A percentile compares a stretch with the other conserved stretches of the same genome.
These are phyloP conservation scores for Eclectus roratus DNA, from an alignment of 2,113 vertebrate species.

Conservation along the genomic window DNA sequence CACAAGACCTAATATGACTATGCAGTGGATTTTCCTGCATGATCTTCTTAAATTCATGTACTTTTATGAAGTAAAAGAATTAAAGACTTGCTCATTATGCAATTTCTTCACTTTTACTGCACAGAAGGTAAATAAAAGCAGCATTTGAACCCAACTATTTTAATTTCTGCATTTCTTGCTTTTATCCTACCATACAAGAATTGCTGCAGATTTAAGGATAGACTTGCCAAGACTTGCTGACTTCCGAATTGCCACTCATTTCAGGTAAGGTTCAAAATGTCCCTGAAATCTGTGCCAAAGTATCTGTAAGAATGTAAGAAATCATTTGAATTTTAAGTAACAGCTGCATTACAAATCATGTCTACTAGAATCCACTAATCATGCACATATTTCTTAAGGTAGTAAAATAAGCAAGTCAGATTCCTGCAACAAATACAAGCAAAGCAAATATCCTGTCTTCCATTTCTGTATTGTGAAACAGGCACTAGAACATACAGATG, in stretches of 20 bases:
- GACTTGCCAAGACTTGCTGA: background rate
- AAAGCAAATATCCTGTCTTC: background rate
- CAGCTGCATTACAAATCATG: background rate
- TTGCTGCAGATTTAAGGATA: background rate
- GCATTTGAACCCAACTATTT: background rate
- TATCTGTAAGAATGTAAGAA: background rate
- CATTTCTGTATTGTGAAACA: background rate
- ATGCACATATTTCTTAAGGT: background rate
- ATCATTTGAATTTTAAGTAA: background rate
- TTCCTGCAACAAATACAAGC: background rate
- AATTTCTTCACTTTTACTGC: background rate
- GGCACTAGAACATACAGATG: background rate
- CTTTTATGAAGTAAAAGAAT: background rate
- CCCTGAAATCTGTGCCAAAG: background rate
- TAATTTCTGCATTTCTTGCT: background rate
- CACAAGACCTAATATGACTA: background rate
- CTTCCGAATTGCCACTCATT: background rate
- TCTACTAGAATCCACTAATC: background rate
- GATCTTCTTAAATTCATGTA: background rate
- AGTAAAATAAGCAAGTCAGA: background rate
- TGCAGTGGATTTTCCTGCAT: background rate
- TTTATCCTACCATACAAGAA: background rate
- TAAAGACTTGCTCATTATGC: background rate
- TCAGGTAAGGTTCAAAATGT: background rate
- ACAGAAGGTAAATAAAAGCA: slow-evolving; percentile 1